Evolutionary conservation across 2,113 vertebrate species (phyloP).

Genomic region (Hyaena hyaena): DNA sequence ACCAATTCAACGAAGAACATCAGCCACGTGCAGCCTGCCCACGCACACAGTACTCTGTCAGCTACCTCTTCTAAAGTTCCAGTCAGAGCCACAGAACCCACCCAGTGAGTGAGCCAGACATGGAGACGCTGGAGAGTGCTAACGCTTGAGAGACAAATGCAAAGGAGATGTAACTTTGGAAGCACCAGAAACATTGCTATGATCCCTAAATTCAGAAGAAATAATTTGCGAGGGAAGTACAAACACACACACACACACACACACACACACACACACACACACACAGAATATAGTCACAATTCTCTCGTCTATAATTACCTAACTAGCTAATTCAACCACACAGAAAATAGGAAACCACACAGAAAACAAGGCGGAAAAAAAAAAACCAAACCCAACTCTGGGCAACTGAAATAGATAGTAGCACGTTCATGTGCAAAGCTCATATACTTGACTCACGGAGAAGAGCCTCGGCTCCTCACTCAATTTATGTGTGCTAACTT

Average conservation of each 20-base stretch:
- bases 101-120: neutral
- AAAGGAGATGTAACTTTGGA: neutral
- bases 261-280: neutral
- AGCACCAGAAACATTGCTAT: neutral
- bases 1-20: neutral
- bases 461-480: neutral
- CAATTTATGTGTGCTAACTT: conserved; percentile 9
- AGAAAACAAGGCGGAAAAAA: neutral
- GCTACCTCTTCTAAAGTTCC: neutral
- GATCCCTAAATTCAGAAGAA: neutral
- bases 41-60: neutral
- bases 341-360: neutral
- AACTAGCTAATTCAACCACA: conserved; percentile 4
- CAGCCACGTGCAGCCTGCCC: neutral
- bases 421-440: neutral
- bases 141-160: neutral
- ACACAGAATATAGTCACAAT: neutral
- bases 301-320: neutral
- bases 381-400: no score
- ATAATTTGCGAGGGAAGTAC: neutral
- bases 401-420: conserved; percentile 16
- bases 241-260: neutral
- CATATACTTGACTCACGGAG: neutral
- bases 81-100: neutral
- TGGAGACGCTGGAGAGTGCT: neutral